Percentiles rank a stretch among this genome's conserved stretches.
phyloP scores from a whole-genome alignment of 2,797 vertebrate genomes.

The Sebastes nivosus region DNA sequence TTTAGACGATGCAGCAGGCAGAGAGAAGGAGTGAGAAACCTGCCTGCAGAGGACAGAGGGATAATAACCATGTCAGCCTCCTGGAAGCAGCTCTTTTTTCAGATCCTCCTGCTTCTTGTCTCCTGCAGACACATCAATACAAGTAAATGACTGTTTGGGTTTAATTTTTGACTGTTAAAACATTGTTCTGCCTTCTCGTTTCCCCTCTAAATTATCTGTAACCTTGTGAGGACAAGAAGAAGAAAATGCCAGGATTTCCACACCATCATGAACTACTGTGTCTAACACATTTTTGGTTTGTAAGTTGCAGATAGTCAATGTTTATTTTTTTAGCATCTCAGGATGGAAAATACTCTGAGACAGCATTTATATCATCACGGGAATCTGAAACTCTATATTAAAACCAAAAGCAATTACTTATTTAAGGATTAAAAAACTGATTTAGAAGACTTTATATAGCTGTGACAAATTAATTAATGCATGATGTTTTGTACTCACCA shows the following conservation, averaged over 20 bases:
- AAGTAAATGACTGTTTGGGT: constrained; percentile 70
- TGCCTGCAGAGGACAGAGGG: constrained; percentile 30
- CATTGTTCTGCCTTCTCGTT: background rate
- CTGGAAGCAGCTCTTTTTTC: constrained; percentile 43
- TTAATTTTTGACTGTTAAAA: constrained; percentile 20
- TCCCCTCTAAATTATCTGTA: constrained; percentile 18
- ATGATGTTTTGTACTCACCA: background rate
- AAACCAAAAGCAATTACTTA: background rate
- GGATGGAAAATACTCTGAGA: background rate
- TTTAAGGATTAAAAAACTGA: background rate
- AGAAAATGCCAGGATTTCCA: background rate
- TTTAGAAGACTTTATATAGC: background rate
- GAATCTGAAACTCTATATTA: background rate
- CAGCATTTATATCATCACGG: background rate
- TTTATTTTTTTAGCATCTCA: background rate
- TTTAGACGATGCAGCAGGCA: constrained; percentile 38
- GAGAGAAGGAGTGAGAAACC: constrained; percentile 14
- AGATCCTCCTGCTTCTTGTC: constrained; percentile 66
- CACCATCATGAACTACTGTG: background rate
- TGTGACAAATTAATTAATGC: background rate
- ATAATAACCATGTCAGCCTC: constrained; percentile 58
- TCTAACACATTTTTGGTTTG: background rate
- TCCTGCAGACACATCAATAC: constrained; percentile 65
- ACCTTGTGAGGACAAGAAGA: constrained; percentile 40
- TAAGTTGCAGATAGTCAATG: background rate